These are phyloP conservation scores for Piezodorus guildinii DNA, from an alignment of 1,140 invertebrate genomes.

Conservation along the genomic window DNA sequence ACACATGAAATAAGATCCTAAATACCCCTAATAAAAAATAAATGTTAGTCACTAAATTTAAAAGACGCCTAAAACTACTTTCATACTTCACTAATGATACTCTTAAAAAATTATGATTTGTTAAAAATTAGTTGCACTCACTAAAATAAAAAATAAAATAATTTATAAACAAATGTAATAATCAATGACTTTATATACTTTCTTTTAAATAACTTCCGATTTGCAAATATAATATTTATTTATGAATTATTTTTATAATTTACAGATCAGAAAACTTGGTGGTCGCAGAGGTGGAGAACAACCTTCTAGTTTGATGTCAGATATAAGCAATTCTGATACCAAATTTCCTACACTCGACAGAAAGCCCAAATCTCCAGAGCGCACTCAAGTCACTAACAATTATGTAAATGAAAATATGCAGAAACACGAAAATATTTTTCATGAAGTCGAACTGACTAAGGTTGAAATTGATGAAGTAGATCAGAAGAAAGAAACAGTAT, in stretches of 20 bases:
- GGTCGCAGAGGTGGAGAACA: slow-evolving; percentile 11
- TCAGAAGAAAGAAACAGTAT: slow-evolving; percentile 20
- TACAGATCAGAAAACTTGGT: slow-evolving; percentile 24
- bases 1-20: too few species aligned
- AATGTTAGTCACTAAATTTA: too few species aligned
- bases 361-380: slow-evolving; percentile 47
- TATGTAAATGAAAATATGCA: slow-evolving; percentile 28
- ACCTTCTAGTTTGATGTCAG: neutral
- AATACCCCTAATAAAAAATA: too few species aligned
- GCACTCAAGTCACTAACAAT: slow-evolving; percentile 39
- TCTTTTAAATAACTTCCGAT: too few species aligned
- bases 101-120: too few species aligned
- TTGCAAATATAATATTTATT: too few species aligned
- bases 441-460: slow-evolving; percentile 13
- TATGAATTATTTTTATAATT: neutral
- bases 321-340: slow-evolving; percentile 5
- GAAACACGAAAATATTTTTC: slow-evolving; percentile 8
- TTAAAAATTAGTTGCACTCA: too few species aligned
- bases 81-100: too few species aligned
- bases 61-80: too few species aligned
- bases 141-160: too few species aligned
- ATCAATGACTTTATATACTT: too few species aligned
- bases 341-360: slow-evolving; percentile 28
- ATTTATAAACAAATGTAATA: too few species aligned
- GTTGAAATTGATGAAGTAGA: slow-evolving; percentile 14